Evolutionary conservation across 2,113 vertebrate genomes (phyloP).

Genomic region (Apodemus sylvaticus): DNA sequence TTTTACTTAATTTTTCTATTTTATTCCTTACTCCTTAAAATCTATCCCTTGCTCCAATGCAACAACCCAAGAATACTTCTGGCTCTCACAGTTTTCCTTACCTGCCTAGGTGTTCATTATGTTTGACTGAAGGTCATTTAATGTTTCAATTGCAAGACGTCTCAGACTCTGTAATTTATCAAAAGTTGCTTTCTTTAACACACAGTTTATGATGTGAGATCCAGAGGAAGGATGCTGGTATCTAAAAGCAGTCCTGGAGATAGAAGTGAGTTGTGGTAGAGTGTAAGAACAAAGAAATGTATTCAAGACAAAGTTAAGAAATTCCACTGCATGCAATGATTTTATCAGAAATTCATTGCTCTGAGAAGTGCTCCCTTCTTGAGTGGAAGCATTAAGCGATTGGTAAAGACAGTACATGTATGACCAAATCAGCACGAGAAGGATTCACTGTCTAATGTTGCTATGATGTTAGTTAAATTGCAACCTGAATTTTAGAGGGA

Average conservation of each 20-base stretch:
- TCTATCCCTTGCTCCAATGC: background rate
- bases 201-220: background rate
- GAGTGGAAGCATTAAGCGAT: too few species aligned
- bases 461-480: background rate
- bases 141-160: background rate
- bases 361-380: background rate
- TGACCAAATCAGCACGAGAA: background rate
- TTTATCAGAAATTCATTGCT: background rate
- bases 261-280: background rate
- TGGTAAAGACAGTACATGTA: background rate
- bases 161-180: background rate
- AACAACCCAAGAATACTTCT: background rate
- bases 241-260: background rate
- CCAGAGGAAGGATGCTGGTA: background rate
- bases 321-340: background rate
- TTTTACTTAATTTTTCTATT: conserved; percentile 19
- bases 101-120: background rate
- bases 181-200: background rate
- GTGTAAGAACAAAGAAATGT: background rate
- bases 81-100: background rate
- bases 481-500: background rate
- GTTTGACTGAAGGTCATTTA: background rate
- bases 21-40: background rate
- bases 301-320: background rate
- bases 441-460: too few species aligned